Percentiles rank a stretch among this genome's conserved stretches.
Conservation (phyloP, 2,888 invertebrate species). For the Metellina segmentata region DNA sequence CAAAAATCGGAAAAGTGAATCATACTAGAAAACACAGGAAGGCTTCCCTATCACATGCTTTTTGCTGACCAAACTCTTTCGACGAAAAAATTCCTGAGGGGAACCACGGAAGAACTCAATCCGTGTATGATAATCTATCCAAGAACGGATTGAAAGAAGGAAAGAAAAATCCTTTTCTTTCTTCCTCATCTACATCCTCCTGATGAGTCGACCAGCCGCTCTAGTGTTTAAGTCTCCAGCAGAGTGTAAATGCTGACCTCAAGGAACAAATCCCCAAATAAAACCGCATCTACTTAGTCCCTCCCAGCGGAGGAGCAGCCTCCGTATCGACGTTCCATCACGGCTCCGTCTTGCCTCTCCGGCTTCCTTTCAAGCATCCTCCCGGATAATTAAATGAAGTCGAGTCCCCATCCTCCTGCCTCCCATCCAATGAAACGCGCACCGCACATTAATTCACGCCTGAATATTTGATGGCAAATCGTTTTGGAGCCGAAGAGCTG, state of each 20-base stretch:
- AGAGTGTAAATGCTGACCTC: not conserved
- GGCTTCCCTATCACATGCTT: no score
- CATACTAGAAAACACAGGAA: no score
- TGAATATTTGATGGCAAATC: conserved; percentile 78
- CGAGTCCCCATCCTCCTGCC: conserved; percentile 53
- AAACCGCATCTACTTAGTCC: conserved; percentile 73
- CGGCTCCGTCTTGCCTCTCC: conserved; percentile 10
- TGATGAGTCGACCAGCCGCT: no score
- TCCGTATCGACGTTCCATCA: conserved; percentile 71
- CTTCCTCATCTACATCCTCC: no score
- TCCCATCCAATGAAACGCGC: conserved; percentile 71
- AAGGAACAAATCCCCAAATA: conserved; percentile 58
- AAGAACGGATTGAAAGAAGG: no score
- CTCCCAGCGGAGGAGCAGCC: conserved; percentile 23
- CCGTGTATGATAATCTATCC: no score
- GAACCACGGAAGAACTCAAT: no score
- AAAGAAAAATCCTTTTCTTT: no score
- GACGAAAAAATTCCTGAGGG: no score
- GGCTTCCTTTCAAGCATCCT: conserved; percentile 52
- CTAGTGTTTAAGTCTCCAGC: not conserved
- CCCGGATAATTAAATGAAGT: conserved; percentile 75
- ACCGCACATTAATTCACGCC: conserved; percentile 77
- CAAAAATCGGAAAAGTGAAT: no score
- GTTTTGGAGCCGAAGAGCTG: conserved; percentile 77
- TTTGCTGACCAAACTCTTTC: no score